These are phyloP conservation scores for Oenanthe melanoleuca DNA, from an alignment of 2,113 vertebrate genomes.

Conservation along the genomic window DNA sequence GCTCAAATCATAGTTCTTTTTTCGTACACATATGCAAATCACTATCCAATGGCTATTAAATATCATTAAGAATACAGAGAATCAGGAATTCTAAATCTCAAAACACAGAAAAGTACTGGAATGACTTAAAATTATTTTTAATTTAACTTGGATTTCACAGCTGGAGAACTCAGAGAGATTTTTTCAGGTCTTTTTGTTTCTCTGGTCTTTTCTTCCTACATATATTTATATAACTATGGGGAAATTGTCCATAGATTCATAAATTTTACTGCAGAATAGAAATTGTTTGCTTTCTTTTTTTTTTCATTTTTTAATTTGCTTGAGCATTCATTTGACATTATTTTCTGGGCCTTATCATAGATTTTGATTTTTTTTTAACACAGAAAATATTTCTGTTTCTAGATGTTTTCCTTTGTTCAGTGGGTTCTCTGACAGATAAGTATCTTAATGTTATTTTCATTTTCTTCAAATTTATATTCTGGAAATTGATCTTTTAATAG, in stretches of 20 bases:
- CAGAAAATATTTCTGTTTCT: neutral
- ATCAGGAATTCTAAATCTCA: neutral
- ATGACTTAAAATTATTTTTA: neutral
- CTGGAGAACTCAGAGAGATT: neutral
- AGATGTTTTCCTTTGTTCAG: neutral
- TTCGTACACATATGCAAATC: neutral
- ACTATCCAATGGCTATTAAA: neutral
- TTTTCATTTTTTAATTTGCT: neutral
- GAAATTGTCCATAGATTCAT: neutral
- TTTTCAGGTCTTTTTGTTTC: neutral
- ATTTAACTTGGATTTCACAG: neutral
- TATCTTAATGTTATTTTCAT: neutral
- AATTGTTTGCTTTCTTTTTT: neutral
- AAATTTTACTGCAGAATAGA: neutral
- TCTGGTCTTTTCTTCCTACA: neutral
- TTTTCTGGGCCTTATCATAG: neutral
- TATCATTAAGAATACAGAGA: neutral
- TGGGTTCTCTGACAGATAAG: neutral
- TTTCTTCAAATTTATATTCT: conserved; percentile 2
- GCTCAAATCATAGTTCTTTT: neutral
- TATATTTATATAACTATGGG: neutral
- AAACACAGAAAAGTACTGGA: neutral
- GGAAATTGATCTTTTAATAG: neutral
- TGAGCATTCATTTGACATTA: neutral
- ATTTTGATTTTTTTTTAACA: neutral